phyloP scores from a whole-genome alignment of 2,113 vertebrate species.

The Tachysurus vachellii region DNA sequence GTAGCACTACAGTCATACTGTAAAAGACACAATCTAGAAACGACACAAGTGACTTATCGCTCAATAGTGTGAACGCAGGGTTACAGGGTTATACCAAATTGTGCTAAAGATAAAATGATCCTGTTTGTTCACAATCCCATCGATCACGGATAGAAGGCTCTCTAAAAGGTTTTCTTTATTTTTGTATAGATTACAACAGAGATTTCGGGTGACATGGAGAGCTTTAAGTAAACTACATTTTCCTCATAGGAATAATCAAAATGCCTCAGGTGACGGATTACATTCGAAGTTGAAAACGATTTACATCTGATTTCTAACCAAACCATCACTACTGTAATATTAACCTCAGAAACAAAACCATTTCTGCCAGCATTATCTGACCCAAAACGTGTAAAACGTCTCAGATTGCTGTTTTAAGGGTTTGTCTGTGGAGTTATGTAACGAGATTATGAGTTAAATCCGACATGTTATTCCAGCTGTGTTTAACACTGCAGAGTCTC shows the following conservation, averaged over 20 bases:
- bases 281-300: not conserved
- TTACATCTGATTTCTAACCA: not conserved
- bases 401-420: conserved; percentile 25
- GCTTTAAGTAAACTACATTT: not conserved
- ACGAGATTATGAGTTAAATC: not conserved
- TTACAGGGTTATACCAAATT: not conserved
- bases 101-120: not conserved
- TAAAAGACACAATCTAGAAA: not conserved
- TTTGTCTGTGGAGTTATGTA: not conserved
- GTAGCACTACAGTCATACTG: too few relatives aligned
- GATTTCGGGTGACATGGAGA: not conserved
- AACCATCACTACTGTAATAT: not conserved
- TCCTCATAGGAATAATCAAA: not conserved
- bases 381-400: conserved; percentile 41
- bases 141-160: not conserved
- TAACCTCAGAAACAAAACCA: not conserved
- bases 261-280: not conserved
- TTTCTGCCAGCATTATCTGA: not conserved
- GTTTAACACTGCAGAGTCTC: conserved; percentile 83
- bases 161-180: not conserved
- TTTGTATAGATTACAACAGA: not conserved
- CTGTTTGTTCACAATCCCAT: not conserved
- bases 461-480: conserved; percentile 28
- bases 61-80: not conserved
- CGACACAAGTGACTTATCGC: not conserved